Base-by-base conservation (phyloP, 2,113 vertebrate genomes). In the Salvator merianae region DNA sequence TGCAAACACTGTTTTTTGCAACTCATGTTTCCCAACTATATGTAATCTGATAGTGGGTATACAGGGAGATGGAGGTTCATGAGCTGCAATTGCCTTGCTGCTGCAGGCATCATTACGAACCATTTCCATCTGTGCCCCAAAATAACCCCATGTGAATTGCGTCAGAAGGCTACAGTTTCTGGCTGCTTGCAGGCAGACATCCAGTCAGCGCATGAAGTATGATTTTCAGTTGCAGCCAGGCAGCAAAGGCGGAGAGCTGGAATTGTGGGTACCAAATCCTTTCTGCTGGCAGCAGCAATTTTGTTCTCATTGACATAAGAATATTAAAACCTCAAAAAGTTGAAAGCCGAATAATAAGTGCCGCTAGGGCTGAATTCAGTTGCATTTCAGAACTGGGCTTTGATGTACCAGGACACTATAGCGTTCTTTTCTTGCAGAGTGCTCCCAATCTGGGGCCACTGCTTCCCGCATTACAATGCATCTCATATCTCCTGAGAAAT, bases 211-310 rank as follows among this genome's bases (percentile, higher is more conserved):
- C 90, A 76, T 13, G 77, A 88, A 89, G 90, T 72, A 26, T 4
- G 77, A 92, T 91, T 91, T 87, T 74, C 81, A 78, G 86, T 66
- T 34, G 0, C 3, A 5, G 68, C 71, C 32, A 13, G 0, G 6
- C 18, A 70, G 0, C 53, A 5, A 81, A 80, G 83, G 82, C 83
- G 89, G 13, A 10, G 81, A 76, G 28, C 79, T 84, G 85, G 43
- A 30, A 0, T 40, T n/a, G 83, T 0, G 6, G 79, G 69, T 62
- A 81, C 89, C 90, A 93, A 93, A 91, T 88, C 90, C 53, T 89
- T 86, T 90, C 88, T 90, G 88, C 91, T 92, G 87, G 0, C 3
- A 76, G 71, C 87, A 91, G 92, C 88, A 86, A 6, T 77, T 90
- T 81, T 22, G 66, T 69, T 68, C 68, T 63, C 62, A 30, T 88